Evolutionary conservation across 2,888 invertebrate genomes (phyloP).

Genomic region (Drosophila longiperda): DNA sequence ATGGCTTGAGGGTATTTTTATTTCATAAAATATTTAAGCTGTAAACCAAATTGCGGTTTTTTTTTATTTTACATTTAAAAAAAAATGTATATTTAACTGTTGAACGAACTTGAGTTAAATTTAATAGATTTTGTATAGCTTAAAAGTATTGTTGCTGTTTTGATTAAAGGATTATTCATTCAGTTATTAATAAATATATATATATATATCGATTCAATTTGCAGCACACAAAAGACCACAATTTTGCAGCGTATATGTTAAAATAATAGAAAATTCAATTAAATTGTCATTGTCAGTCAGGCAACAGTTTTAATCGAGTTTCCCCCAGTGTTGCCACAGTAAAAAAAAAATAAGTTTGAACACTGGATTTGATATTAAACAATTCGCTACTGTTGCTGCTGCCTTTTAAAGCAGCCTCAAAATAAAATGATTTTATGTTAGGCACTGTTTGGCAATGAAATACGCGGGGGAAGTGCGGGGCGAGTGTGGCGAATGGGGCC

Average conservation of each 20-base stretch:
- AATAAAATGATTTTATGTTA: constrained; percentile 73
- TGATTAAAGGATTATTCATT: not conserved
- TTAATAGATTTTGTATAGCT: not conserved
- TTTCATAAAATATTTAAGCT: not conserved
- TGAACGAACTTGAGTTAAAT: not conserved
- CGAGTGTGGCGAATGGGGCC: not conserved
- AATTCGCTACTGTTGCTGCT: constrained; percentile 44
- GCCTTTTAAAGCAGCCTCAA: constrained; percentile 62
- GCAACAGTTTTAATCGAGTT: not conserved
- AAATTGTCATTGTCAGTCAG: constrained; percentile 30
- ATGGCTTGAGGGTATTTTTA: not conserved
- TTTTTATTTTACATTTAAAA: not conserved
- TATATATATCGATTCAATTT: not conserved
- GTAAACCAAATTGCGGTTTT: not conserved
- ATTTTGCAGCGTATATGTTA: not conserved
- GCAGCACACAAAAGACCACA: not conserved
- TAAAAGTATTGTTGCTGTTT: not conserved
- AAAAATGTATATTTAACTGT: not conserved
- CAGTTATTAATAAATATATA: not conserved
- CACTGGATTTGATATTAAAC: constrained; percentile 38
- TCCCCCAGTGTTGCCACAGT: constrained; percentile 20
- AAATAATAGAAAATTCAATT: constrained; percentile 31
- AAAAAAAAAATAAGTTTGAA: constrained; percentile 25
- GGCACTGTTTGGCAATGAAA: constrained; percentile 67
- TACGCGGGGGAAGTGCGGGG: constrained; percentile 6